phyloP scores from a whole-genome alignment of 2,797 vertebrate genomes.

The Mormyrus hasselquistii region DNA sequence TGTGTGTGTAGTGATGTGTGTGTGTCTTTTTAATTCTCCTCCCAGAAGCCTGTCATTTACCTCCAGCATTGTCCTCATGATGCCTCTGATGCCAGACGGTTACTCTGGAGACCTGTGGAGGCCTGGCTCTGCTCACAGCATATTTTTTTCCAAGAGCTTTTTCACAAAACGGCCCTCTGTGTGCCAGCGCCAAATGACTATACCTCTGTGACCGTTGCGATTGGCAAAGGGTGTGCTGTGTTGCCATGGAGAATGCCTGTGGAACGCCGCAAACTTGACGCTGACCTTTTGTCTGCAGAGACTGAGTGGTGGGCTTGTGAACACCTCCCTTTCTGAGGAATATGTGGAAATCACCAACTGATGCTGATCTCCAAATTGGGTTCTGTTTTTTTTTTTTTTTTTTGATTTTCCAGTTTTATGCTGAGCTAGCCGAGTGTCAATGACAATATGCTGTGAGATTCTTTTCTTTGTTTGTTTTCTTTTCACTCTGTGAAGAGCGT shows the following conservation, averaged over 20 bases:
- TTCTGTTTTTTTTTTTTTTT: neutral
- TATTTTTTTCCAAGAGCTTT: neutral
- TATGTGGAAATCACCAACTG: neutral
- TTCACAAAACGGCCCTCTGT: neutral
- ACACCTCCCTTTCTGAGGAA: neutral
- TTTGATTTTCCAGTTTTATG: neutral
- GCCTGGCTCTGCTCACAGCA: neutral
- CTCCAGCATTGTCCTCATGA: neutral
- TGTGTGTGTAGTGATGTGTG: too few species aligned
- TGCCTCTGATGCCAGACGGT: neutral
- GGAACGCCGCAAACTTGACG: constrained; percentile 5
- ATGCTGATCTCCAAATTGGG: neutral
- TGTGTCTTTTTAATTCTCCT: neutral
- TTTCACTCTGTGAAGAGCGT: neutral
- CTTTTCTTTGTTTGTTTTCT: neutral
- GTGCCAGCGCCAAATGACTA: constrained; percentile 1
- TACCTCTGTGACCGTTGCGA: neutral
- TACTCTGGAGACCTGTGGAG: neutral
- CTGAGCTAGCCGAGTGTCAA: neutral
- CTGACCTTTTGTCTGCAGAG: constrained; percentile 7
- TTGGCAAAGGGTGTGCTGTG: neutral
- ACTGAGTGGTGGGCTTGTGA: neutral
- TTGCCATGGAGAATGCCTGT: constrained; percentile 15
- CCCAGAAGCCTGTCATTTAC: neutral
- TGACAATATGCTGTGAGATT: neutral